phyloP scores from a whole-genome alignment of 2,797 vertebrate genomes.

The Dromococcyx pavoninus region DNA sequence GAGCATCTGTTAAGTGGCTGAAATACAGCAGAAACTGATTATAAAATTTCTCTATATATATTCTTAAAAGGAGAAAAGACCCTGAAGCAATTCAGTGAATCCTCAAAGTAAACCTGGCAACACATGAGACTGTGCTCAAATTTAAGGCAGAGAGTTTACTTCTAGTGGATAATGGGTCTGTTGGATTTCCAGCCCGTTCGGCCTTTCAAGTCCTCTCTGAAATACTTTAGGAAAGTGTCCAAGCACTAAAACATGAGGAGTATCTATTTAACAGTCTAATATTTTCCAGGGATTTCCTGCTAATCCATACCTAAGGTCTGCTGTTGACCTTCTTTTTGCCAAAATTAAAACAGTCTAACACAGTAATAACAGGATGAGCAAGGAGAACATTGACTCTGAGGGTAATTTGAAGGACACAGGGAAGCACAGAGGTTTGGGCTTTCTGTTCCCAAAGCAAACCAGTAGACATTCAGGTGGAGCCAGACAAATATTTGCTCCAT shows the following conservation, averaged over 20 bases:
- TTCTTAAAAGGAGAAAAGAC: slow-evolving; percentile 23
- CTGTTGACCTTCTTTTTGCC: background rate
- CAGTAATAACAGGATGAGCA: background rate
- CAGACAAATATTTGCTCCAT: fast-evolving
- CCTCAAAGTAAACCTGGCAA: background rate
- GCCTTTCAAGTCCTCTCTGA: background rate
- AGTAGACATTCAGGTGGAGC: background rate
- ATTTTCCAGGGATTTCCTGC: background rate
- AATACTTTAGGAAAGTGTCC: background rate
- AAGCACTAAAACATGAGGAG: background rate
- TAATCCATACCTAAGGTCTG: background rate
- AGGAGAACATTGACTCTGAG: background rate
- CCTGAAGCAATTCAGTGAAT: background rate
- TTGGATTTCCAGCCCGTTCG: background rate
- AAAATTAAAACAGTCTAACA: background rate
- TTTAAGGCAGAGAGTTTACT: background rate
- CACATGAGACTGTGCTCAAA: background rate
- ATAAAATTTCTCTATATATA: background rate
- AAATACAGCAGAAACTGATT: slow-evolving; percentile 48
- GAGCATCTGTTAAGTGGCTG: slow-evolving; percentile 18
- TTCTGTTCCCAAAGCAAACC: background rate
- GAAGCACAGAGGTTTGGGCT: background rate
- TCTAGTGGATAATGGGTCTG: background rate
- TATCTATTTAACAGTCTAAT: background rate
- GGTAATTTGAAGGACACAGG: background rate